phyloP scores from a whole-genome alignment of 2,113 vertebrate species.

The Marmota monax region DNA sequence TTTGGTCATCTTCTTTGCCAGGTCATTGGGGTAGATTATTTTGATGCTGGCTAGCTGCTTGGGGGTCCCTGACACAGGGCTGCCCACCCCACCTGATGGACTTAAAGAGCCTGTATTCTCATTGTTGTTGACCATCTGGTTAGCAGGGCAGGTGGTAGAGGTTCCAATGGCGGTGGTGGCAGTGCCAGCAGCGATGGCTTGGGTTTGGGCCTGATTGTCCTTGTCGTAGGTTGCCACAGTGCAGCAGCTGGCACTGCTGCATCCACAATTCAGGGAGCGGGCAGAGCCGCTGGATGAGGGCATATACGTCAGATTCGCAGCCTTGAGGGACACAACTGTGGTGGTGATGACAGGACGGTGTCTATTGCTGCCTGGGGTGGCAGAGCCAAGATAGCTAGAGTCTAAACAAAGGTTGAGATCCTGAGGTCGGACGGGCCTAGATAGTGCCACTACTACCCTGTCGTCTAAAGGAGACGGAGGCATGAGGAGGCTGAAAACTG shows the following conservation, averaged over 20 bases:
- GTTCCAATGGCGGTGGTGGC: slow-evolving; percentile 88
- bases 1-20: slow-evolving; percentile 97
- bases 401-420: slow-evolving; percentile 98
- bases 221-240: slow-evolving; percentile 98
- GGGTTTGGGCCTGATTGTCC: slow-evolving; percentile 93
- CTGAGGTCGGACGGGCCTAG: slow-evolving; percentile 99
- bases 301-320: slow-evolving; percentile 99
- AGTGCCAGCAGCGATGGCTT: slow-evolving; percentile 90
- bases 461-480: slow-evolving; percentile 99
- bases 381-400: slow-evolving; percentile 94
- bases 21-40: slow-evolving; percentile 95
- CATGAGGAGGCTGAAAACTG: slow-evolving; percentile 97
- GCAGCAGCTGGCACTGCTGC: slow-evolving; percentile 99
- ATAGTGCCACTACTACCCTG: slow-evolving; percentile 99
- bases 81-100: slow-evolving; percentile 88
- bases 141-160: slow-evolving; percentile 89
- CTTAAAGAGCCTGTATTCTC: slow-evolving; percentile 91
- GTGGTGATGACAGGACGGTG: slow-evolving; percentile 89
- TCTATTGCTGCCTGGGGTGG: slow-evolving; percentile 86
- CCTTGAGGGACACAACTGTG: slow-evolving; percentile 95
- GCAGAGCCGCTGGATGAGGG: slow-evolving; percentile 99
- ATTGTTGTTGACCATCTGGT: slow-evolving; percentile 93
- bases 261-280: slow-evolving; percentile 99
- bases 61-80: slow-evolving; percentile 88
- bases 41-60: slow-evolving; percentile 91